Evolutionary conservation across 1,140 invertebrate genomes (phyloP), one percentile per base, ranked within the genome.

Genomic region (Drosophila pandora): DNA sequence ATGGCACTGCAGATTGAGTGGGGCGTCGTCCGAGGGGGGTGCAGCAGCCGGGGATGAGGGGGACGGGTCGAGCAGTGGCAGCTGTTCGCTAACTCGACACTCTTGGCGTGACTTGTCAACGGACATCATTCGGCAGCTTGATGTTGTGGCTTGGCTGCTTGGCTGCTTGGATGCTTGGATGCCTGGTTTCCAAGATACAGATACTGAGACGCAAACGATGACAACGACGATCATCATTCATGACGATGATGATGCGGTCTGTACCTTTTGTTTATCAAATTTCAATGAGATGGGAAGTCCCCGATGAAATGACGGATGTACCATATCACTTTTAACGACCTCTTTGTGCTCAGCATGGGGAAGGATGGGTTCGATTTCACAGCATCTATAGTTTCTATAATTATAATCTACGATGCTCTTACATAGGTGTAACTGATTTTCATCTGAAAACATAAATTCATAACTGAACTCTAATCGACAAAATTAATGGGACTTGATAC

Each of bases 81-180:
- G 80, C 79, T 84, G 79, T 49, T 79, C 75, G 56, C 67, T 59
- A 74, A 73, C 61, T 49, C 78, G 75, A 75, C 75, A 78, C 64
- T 79, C 67, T 68, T 64, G 81, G 60, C 81, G 63, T 81, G 80
- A 81, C 80, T 80, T 80, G 80, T 84, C 81, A 85, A 80, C 72
- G 72, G 39, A 62, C 80, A 85, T 79, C 81, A 80, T 54, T 74
- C 60, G 60, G 59, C 59, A 54, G 50, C 43, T 53, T 48, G 22
- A 37, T 12, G 17, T 45, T 28, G 43, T 58, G 25, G 32, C 12
- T 21, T n/a, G 39, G 39, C 17, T 13, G 39, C 41, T 21, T 13
- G 7, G 41, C 21, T 22, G 43, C 17, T 47, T 17, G 17, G 43
- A 23, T 47, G 43, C 0, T 22, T 2, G 41, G n/a, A 43, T 21